Percentiles rank a stretch among this genome's conserved stretches.
Conservation (phyloP, 2,888 invertebrate species). For the Salticus scenicus region DNA sequence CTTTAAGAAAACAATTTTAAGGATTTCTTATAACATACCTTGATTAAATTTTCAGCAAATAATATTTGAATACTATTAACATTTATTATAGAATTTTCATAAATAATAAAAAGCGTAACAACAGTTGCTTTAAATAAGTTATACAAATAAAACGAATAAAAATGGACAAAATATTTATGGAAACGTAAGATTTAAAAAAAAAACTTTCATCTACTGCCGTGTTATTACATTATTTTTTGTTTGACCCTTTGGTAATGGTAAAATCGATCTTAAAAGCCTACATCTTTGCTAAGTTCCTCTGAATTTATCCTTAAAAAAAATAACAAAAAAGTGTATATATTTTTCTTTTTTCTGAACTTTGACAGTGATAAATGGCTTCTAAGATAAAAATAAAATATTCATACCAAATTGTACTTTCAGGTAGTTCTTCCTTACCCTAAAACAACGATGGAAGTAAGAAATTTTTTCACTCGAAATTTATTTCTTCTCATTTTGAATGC, state of each 20-base stretch:
- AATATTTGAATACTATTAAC: no score
- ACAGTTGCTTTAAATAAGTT: slow-evolving; percentile 18
- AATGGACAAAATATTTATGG: slow-evolving; percentile 13
- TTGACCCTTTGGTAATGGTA: slow-evolving; percentile 56
- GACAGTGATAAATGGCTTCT: slow-evolving; percentile 68
- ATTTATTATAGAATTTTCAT: no score
- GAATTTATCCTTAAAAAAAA: slow-evolving; percentile 62
- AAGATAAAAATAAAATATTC: slow-evolving; percentile 67
- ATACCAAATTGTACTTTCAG: slow-evolving; percentile 60
- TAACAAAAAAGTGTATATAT: slow-evolving; percentile 31
- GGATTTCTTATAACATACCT: no score
- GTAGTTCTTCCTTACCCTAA: slow-evolving; percentile 48
- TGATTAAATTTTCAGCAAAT: no score
- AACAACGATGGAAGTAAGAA: slow-evolving; percentile 40
- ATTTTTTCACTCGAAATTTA: slow-evolving; percentile 50
- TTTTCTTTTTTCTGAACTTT: slow-evolving; percentile 54
- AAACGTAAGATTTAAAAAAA: slow-evolving; percentile 52
- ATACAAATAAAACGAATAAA: neutral
- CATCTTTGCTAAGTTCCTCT: slow-evolving; percentile 58
- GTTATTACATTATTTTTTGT: slow-evolving; percentile 37
- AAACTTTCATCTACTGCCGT: slow-evolving; percentile 43
- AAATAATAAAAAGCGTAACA: neutral
- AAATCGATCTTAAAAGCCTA: slow-evolving; percentile 63
- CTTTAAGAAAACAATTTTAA: no score
- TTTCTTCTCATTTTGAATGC: slow-evolving; percentile 58